Evolutionary conservation across 2,113 vertebrate genomes (phyloP).

Genomic region (Athene cunicularia): DNA sequence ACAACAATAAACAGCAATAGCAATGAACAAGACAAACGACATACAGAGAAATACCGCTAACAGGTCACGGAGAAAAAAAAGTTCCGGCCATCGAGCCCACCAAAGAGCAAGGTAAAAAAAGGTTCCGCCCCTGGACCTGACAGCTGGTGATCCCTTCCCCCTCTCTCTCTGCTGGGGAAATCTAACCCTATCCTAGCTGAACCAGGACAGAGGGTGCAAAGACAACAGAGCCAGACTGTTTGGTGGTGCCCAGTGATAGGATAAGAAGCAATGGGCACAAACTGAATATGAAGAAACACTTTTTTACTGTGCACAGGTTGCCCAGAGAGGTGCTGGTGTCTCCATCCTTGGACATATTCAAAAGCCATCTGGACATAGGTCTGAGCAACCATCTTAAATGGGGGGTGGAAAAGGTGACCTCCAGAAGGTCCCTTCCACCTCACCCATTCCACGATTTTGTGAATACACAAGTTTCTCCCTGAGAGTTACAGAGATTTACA

Average conservation of each 20-base stretch:
- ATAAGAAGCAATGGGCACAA: not conserved
- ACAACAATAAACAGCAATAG: too few species aligned
- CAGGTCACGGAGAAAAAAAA: too few species aligned
- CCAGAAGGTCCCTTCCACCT: not conserved
- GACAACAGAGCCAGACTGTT: not conserved
- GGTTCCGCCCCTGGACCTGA: too few species aligned
- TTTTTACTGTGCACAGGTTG: not conserved
- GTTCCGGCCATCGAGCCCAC: too few species aligned
- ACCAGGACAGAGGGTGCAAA: not conserved
- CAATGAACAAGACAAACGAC: too few species aligned
- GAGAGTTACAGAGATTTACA: not conserved
- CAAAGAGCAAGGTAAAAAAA: too few species aligned
- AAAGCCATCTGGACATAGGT: not conserved
- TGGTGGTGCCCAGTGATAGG: not conserved
- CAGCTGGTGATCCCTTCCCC: too few species aligned
- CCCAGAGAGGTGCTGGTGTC: not conserved
- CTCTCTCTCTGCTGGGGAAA: too few species aligned
- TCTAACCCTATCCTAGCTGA: too few species aligned
- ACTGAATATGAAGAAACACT: not conserved
- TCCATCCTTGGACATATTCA: not conserved
- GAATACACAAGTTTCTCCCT: not conserved
- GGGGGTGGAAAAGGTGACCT: not conserved
- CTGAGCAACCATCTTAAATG: not conserved
- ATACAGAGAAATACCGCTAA: too few species aligned
- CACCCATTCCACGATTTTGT: not conserved